Base-by-base conservation (phyloP, 2,888 invertebrate species). In the Odontocolon sp. region DNA sequence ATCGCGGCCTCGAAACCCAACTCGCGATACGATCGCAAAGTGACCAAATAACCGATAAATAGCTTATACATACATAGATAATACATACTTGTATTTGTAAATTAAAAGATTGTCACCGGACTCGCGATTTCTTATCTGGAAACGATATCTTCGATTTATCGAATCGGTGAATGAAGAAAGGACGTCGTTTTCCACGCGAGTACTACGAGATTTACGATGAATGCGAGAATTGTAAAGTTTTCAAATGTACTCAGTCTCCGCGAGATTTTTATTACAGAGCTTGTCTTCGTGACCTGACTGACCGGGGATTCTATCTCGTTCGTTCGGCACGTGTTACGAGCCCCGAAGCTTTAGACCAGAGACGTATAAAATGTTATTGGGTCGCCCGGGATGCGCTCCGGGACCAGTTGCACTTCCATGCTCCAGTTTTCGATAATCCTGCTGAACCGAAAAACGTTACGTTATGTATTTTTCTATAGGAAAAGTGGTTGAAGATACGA, bases 121-220 rank as follows among this genome's bases (percentile, higher is more conserved):
- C 31, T 50, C 16, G 21, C 50, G 40, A 36, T 50, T 50, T 66
- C 56, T 72, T 72, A 72, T 72, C 72, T 38, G n/a, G 8, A 42
- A 21, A n/a, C 14, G 50, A 31, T 52, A 42, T 67, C 45, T 21
- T 9, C 18, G 14, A 11, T n/a, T 45, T 45, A 52, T 67, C 54
- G 38, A 26, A 8, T 28, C 42, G 16, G 59, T 52, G 73, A 67
- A 61, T 45, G 45, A 23, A 61, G 45, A 45, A 61, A 38, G 8
- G 18, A 54, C 18, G 28, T 26, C 1, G 26, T 66, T 56, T 50
- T 59, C 28, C 38, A 36, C 42, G 40, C 21, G n/a, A 54, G 3
- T 31, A 11, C 4, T 56, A 33, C 45, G 23, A 23, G 47, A n/a
- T 47, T 23, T 26, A 26, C 23, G 45, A 2, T 45, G 23, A 45